A percentile compares a stretch with the other conserved stretches of the same genome.
These are phyloP conservation scores for Aphrocallistes beatrix DNA, from an alignment of 37 sponge, comb jelly and placozoan genomes.

Conservation along the genomic window DNA sequence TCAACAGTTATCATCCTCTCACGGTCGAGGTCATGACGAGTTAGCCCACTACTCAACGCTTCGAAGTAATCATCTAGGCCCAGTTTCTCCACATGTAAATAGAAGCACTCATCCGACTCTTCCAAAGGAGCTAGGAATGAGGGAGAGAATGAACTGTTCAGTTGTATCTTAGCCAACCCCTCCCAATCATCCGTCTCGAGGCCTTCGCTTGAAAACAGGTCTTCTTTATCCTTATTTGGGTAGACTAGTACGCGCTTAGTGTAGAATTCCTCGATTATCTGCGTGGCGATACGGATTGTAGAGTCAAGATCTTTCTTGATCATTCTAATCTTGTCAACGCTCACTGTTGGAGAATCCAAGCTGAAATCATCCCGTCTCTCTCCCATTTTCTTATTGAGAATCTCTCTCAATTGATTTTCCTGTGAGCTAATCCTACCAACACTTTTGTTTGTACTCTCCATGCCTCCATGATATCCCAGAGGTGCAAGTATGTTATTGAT, in stretches of 20 bases:
- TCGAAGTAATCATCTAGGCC: not conserved
- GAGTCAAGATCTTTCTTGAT: not conserved
- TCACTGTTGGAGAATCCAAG: not conserved
- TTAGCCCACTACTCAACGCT: not conserved
- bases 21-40: not conserved
- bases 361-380: not conserved
- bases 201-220: not conserved
- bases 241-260: not conserved
- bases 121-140: not conserved
- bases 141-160: not conserved
- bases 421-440: not conserved
- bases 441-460: not conserved
- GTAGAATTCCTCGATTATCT: not conserved
- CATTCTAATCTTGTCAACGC: not conserved
- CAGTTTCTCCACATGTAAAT: not conserved
- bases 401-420: not conserved
- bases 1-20: constrained; percentile 17
- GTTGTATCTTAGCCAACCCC: not conserved
- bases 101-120: constrained; percentile 3
- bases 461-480: not conserved
- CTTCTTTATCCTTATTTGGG: not conserved
- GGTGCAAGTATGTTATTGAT: not conserved
- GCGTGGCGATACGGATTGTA: not conserved
- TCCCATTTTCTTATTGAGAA: not conserved
- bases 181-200: constrained; percentile 4